A percentile compares a stretch with the other conserved stretches of the same genome.
These are phyloP conservation scores for Cinclus mexicanus DNA, from an alignment of 2,113 vertebrate species.

Conservation along the genomic window DNA sequence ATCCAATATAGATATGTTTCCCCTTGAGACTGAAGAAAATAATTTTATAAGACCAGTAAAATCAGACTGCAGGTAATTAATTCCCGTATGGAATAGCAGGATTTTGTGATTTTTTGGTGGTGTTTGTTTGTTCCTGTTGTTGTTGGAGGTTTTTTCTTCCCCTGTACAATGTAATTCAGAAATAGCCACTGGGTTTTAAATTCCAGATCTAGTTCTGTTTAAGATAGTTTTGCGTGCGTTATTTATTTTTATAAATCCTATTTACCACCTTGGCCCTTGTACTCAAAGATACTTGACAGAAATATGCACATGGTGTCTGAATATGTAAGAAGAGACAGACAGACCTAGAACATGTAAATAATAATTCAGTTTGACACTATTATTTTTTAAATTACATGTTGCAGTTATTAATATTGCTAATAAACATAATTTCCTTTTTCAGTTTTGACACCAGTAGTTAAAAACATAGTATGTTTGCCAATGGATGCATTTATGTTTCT, in stretches of 20 bases:
- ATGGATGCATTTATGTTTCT: not conserved
- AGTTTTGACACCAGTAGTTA: not conserved
- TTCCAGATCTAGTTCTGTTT: not conserved
- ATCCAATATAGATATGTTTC: not conserved
- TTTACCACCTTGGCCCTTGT: not conserved
- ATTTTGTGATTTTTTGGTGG: not conserved
- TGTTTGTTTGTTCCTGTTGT: not conserved
- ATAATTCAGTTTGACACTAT: not conserved
- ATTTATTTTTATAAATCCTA: not conserved
- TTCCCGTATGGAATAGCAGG: not conserved
- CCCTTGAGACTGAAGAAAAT: not conserved
- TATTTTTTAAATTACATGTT: not conserved
- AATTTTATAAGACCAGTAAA: not conserved
- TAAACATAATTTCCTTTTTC: not conserved
- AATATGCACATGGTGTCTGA: not conserved
- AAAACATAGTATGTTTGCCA: not conserved
- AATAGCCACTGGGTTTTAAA: not conserved
- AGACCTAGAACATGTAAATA: not conserved
- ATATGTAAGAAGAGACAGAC: not conserved
- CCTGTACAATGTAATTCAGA: not conserved
- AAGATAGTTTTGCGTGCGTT: not conserved
- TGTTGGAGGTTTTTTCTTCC: not conserved
- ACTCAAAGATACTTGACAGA: not conserved
- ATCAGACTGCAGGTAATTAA: not conserved
- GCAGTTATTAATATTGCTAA: not conserved